Percentiles rank a stretch among this genome's conserved stretches.
Conservation (phyloP, 2,113 vertebrate genomes). For the Hydrolagus affinis region DNA sequence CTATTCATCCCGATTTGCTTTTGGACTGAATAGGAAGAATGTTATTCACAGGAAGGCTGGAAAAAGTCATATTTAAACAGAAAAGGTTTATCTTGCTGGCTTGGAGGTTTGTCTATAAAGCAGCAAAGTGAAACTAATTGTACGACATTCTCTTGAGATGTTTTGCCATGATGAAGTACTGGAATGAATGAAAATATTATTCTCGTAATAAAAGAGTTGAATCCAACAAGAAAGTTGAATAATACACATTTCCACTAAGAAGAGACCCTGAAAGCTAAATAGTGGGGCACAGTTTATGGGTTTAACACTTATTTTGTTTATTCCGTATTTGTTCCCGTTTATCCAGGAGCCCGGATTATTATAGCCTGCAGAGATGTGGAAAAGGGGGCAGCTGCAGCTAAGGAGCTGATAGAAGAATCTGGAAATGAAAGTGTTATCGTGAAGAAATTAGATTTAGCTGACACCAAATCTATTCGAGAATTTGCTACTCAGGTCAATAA, state of each 20-base stretch:
- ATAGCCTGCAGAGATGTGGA: conserved; percentile 62
- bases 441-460: conserved; percentile 59
- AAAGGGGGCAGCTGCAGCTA: conserved; percentile 51
- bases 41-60: too few species aligned
- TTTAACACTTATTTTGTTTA: background rate
- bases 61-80: too few species aligned
- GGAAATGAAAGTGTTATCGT: conserved; percentile 56
- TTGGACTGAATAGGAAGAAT: too few species aligned
- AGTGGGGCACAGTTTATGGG: too few species aligned
- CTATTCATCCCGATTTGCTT: too few species aligned
- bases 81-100: too few species aligned
- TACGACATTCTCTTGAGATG: too few species aligned
- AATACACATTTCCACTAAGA: background rate
- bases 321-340: background rate
- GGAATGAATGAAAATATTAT: too few species aligned
- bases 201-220: background rate
- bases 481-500: conserved; percentile 57
- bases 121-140: too few species aligned
- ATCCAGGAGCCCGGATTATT: conserved; percentile 57
- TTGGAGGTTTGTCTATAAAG: too few species aligned
- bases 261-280: too few species aligned
- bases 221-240: background rate
- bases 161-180: too few species aligned
- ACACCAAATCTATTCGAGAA: conserved; percentile 53
- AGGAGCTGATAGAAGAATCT: conserved; percentile 54